Conservation (phyloP, 2,113 vertebrate species). For the Hydropotes inermis region DNA sequence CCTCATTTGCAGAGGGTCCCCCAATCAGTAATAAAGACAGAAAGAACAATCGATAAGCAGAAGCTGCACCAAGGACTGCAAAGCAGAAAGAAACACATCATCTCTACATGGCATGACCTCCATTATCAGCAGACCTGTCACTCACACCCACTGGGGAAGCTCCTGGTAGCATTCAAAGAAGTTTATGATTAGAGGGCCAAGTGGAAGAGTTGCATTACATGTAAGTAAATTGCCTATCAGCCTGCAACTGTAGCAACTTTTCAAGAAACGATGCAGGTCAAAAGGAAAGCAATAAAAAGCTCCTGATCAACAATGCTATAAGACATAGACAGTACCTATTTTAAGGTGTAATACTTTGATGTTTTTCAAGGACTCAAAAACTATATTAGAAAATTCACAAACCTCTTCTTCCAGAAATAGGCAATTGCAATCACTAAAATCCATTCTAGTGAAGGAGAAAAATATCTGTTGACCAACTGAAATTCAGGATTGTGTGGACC, state of each 20-base stretch:
- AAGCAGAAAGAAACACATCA: not conserved
- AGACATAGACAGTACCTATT: not conserved
- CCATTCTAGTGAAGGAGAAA: not conserved
- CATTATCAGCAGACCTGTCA: slow-evolving; percentile 6
- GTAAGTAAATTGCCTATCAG: slow-evolving; percentile 40
- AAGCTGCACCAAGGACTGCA: not conserved
- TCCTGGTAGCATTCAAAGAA: not conserved
- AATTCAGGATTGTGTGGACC: not conserved
- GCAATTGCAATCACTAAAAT: not conserved
- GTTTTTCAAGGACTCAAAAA: slow-evolving; percentile 23
- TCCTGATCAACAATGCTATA: not conserved
- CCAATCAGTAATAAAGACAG: not conserved
- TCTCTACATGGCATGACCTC: not conserved
- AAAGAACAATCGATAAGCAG: not conserved
- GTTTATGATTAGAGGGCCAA: not conserved
- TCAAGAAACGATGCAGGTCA: slow-evolving; percentile 34
- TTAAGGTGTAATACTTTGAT: slow-evolving; percentile 8
- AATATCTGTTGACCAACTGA: not conserved
- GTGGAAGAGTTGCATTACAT: not conserved
- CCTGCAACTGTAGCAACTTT: not conserved
- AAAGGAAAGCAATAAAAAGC: slow-evolving; percentile 46
- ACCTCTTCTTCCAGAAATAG: not conserved
- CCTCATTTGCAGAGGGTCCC: not conserved
- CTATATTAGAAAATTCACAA: slow-evolving; percentile 3
- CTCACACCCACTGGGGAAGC: not conserved